These are phyloP conservation scores for Sorex maritimensis DNA, from an alignment of 2,797 vertebrate genomes.

Conservation along the genomic window DNA sequence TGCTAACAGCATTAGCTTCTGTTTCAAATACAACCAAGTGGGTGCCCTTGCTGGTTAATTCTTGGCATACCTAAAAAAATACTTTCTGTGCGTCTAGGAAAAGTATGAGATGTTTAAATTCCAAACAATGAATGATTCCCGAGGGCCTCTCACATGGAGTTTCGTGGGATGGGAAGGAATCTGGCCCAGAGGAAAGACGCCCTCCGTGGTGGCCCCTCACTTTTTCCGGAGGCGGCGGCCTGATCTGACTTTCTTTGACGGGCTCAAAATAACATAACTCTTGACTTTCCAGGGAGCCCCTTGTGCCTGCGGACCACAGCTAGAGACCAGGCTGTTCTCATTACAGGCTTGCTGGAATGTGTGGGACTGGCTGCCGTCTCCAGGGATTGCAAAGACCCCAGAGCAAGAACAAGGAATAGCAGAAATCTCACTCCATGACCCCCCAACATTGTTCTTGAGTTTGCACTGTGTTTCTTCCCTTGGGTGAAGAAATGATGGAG, in stretches of 20 bases:
- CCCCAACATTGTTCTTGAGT: background rate
- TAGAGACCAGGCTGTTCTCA: conserved; percentile 80
- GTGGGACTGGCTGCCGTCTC: conserved; percentile 60
- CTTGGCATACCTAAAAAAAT: conserved; percentile 90
- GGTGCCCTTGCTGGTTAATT: conserved; percentile 88
- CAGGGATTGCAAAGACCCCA: conserved; percentile 73
- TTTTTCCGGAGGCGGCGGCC: conserved; percentile 68
- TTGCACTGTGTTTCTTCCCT: background rate
- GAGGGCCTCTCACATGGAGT: conserved; percentile 69
- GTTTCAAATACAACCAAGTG: conserved; percentile 90
- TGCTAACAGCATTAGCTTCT: conserved; percentile 89
- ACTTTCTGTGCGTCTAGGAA: conserved; percentile 85
- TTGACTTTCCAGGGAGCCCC: conserved; percentile 59
- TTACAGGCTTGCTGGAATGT: conserved; percentile 78
- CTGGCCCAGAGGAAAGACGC: conserved; percentile 67
- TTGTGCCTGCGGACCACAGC: background rate
- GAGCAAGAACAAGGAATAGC: conserved; percentile 70
- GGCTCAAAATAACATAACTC: conserved; percentile 82
- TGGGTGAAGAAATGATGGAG: conserved; percentile 18
- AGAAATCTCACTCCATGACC: conserved; percentile 81
- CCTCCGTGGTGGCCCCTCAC: conserved; percentile 71
- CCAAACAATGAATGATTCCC: conserved; percentile 84
- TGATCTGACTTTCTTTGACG: conserved; percentile 64
- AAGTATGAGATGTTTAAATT: conserved; percentile 88
- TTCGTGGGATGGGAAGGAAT: conserved; percentile 71